Evolutionary conservation across 35 echinoderm and acorn worm species (phyloP), one percentile per base, ranked within the genome.

Genomic region (Apostichopus californicus): DNA sequence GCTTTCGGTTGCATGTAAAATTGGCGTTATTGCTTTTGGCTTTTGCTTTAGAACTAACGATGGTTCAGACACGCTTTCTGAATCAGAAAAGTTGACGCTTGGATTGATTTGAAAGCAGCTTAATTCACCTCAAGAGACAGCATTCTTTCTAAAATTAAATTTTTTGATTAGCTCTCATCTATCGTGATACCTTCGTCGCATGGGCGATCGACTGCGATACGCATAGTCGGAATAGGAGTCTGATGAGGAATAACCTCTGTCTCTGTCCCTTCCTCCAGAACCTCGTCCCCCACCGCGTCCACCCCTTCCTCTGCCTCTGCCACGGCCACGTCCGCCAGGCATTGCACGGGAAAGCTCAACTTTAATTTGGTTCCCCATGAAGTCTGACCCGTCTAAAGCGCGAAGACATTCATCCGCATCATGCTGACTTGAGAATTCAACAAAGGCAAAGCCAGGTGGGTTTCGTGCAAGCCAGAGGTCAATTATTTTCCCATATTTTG

Each of bases 191-290:
- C 97, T 99, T 94, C 97, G 93, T 90, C 97, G 87, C 28, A 94
- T 89, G 65, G 97, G 97, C 57, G 97, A 99, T n/a, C 97, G 82
- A 82, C 97, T 99, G 83, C 97, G 97, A 95, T 99, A 99, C 20
- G 93, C 90, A 81, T 87, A 87, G 20, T 94, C 94, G 73, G 86
- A 79, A 86, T 96, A 96, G 15, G 92, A 88, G 77, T 96, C 95
- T 24, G 78, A 83, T 12, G 85, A 94, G 28, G 87, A 52, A 60
- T 89, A 96, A 57, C 77, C 89, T 63, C 92, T 87, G 28, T 86
- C 92, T 54, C 92, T 90, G 71, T 73, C 87, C 55, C 94, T 63
- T 81, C 92, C 86, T 28, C 92, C 57, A 57, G 82, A 73, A 56
- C 94, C 85, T 65, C 90, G 89, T 55, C 96, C 73, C 68, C 96